Conservation (phyloP, 2,113 vertebrate species). For the Marcusenius ussheri region DNA sequence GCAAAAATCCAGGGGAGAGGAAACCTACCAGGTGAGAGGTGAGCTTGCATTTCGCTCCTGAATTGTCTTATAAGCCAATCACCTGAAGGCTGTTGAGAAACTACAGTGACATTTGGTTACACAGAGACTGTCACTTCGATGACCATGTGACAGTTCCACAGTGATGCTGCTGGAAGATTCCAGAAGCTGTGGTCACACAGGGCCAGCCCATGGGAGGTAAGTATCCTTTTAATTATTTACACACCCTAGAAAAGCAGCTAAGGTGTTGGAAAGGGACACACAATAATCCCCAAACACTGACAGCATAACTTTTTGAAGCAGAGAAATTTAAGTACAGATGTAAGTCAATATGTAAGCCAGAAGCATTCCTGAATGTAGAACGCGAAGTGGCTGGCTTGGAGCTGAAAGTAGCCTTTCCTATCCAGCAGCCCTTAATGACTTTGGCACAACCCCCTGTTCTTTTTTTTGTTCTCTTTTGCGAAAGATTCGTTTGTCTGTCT, state of each 20-base stretch:
- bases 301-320: neutral
- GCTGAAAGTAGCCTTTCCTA: neutral
- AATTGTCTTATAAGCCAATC: slow-evolving; percentile 15
- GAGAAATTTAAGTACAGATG: neutral
- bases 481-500: neutral
- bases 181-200: neutral
- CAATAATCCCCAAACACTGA: neutral
- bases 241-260: neutral
- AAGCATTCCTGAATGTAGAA: neutral
- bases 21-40: slow-evolving; percentile 14
- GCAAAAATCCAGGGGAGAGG: slow-evolving; percentile 19
- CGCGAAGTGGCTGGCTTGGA: neutral
- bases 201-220: neutral
- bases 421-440: neutral
- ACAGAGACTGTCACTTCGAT: neutral
- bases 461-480: neutral
- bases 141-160: neutral
- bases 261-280: neutral
- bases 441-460: neutral
- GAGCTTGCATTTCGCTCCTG: slow-evolving; percentile 37
- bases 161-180: neutral
- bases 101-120: neutral
- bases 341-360: neutral
- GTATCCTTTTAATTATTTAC: neutral
- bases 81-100: neutral